Conservation (phyloP, 2,113 vertebrate genomes). For the Phalacrocorax aristotelis region DNA sequence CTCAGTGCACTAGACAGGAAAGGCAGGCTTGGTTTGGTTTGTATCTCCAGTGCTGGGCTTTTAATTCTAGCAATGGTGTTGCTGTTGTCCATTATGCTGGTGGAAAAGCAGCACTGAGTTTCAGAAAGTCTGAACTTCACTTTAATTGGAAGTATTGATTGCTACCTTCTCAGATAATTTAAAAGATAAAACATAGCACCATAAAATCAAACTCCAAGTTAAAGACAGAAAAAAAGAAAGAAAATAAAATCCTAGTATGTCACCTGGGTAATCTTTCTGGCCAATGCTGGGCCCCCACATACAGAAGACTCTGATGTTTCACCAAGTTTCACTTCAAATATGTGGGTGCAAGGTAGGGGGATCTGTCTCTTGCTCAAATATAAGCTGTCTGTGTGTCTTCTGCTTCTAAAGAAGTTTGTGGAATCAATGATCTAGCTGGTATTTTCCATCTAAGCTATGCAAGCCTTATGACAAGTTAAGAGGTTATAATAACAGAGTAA, state of each 20-base stretch:
- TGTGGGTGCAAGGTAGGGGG: fast-evolving
- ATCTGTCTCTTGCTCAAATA: background rate
- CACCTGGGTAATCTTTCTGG: background rate
- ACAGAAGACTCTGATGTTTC: background rate
- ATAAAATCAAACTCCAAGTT: background rate
- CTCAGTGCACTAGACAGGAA: slow-evolving; percentile 3
- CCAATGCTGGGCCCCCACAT: fast-evolving
- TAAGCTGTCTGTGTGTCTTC: background rate
- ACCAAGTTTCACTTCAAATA: background rate
- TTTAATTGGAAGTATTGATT: background rate
- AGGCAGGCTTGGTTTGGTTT: background rate
- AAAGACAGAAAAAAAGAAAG: background rate
- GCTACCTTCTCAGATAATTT: background rate
- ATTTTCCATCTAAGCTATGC: background rate
- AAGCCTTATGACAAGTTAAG: background rate
- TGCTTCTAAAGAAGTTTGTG: background rate
- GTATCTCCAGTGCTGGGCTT: background rate
- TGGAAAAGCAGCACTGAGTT: background rate
- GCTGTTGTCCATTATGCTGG: background rate
- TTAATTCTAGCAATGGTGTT: background rate
- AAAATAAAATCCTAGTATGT: background rate
- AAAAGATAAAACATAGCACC: background rate
- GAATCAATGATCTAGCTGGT: background rate
- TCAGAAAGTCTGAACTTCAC: background rate
- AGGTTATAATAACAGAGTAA: background rate